phyloP scores from a whole-genome alignment of 2,888 invertebrate genomes.

The Drosophila trichaetosa region DNA sequence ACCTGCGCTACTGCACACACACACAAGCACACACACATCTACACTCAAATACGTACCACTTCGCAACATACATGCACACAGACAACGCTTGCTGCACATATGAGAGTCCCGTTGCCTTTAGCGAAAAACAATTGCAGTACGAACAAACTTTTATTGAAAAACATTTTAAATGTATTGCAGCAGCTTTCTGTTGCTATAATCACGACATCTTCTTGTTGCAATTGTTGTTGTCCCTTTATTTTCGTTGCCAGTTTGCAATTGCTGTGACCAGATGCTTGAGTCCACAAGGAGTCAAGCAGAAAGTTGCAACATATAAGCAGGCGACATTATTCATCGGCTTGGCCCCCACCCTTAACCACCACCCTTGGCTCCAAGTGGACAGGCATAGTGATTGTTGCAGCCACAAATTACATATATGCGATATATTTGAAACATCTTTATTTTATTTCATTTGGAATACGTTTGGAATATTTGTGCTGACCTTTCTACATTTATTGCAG shows the following conservation, averaged over 20 bases:
- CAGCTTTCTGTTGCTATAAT: conserved; percentile 48
- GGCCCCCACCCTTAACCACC: neutral
- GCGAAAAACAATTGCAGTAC: conserved; percentile 68
- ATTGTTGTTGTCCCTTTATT: conserved; percentile 11
- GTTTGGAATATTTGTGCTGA: conserved; percentile 57
- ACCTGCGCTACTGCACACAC: neutral
- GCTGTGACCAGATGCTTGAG: conserved; percentile 30
- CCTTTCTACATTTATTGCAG: conserved; percentile 37
- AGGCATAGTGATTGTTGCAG: conserved; percentile 12
- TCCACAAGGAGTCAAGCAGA: conserved; percentile 22
- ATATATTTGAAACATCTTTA: conserved; percentile 14
- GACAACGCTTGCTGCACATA: conserved; percentile 15
- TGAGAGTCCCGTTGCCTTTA: conserved; percentile 28
- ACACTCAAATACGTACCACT: neutral
- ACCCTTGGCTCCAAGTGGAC: conserved; percentile 9
- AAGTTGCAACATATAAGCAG: conserved; percentile 52
- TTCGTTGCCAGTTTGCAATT: conserved; percentile 35
- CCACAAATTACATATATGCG: conserved; percentile 13
- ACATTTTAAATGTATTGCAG: conserved; percentile 74
- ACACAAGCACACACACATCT: conserved; percentile 4
- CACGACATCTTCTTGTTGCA: conserved; percentile 48
- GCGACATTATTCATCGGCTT: conserved; percentile 64
- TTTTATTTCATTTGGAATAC: conserved; percentile 50
- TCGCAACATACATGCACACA: conserved; percentile 6
- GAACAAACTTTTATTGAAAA: conserved; percentile 78